Evolutionary conservation across 2,113 vertebrate species (phyloP).

Genomic region (Gobiocypris rarus): DNA sequence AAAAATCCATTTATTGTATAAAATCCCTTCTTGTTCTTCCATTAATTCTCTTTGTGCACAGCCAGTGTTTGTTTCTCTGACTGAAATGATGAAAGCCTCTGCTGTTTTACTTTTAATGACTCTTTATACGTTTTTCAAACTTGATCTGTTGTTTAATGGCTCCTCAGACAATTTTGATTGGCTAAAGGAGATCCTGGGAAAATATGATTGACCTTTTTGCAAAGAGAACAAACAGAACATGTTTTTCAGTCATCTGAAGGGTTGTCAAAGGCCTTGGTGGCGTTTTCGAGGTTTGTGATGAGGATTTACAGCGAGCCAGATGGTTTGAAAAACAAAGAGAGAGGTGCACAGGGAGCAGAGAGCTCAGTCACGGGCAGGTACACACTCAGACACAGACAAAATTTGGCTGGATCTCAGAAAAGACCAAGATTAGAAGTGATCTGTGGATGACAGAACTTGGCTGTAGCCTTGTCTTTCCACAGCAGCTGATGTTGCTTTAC

Average conservation of each 20-base stretch:
- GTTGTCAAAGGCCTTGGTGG: not conserved
- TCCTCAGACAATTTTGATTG: not conserved
- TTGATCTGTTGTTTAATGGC: not conserved
- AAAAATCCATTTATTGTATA: not conserved
- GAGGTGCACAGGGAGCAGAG: not conserved
- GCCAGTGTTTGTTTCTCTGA: not conserved
- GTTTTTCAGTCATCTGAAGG: not conserved
- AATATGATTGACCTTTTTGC: not conserved
- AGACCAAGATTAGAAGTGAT: not conserved
- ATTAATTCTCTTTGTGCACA: not conserved
- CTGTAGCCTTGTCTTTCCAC: not conserved
- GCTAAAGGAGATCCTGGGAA: not conserved
- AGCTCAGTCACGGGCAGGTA: not conserved
- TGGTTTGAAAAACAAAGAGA: not conserved
- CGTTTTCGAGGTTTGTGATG: not conserved
- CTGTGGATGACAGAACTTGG: not conserved
- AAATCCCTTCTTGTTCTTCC: not conserved
- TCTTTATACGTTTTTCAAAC: not conserved
- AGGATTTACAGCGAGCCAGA: slow-evolving; percentile 7
- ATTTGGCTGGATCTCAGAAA: not conserved
- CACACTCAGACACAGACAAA: not conserved
- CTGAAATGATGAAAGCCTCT: not conserved
- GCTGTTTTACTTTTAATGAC: not conserved
- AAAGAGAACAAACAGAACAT: not conserved
- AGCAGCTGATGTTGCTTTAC: slow-evolving; percentile 4